These are phyloP conservation scores for Zaprionus obscuricornis DNA, from an alignment of 2,888 invertebrate genomes.

Conservation along the genomic window DNA sequence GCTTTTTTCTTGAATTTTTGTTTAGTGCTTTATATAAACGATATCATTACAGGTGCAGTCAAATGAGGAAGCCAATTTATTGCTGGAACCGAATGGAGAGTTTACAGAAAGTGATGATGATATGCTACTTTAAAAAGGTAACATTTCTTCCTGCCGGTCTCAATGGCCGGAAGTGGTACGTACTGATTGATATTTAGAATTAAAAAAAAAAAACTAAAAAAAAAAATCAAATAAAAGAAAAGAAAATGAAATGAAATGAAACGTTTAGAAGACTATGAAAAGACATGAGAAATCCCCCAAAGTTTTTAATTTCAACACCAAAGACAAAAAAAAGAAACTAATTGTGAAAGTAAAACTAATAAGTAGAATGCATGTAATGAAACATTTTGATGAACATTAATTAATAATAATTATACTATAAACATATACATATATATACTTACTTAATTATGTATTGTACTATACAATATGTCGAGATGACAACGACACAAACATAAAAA, in stretches of 20 bases:
- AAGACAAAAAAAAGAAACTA: slow-evolving; percentile 68
- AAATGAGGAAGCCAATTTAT: slow-evolving; percentile 81
- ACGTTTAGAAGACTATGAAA: slow-evolving; percentile 32
- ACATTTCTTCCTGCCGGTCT: not conserved
- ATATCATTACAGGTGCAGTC: slow-evolving; percentile 72
- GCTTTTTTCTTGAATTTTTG: too few species aligned
- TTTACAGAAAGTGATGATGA: slow-evolving; percentile 82
- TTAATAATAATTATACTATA: slow-evolving; percentile 7
- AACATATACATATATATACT: slow-evolving; percentile 16
- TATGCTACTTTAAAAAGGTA: slow-evolving; percentile 77
- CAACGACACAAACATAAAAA: slow-evolving; percentile 43
- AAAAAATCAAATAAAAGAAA: slow-evolving; percentile 24
- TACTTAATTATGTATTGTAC: slow-evolving; percentile 17
- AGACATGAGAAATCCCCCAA: slow-evolving; percentile 31
- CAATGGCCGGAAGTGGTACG: slow-evolving; percentile 19
- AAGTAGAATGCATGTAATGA: slow-evolving; percentile 17
- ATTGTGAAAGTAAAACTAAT: slow-evolving; percentile 64
- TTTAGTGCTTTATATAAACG: too few species aligned
- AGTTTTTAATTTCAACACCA: slow-evolving; percentile 61
- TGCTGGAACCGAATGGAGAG: slow-evolving; percentile 81
- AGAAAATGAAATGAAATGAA: slow-evolving; percentile 13
- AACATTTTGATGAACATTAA: too few species aligned
- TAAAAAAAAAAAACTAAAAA: slow-evolving; percentile 31
- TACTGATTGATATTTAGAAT: slow-evolving; percentile 42
- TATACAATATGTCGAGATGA: slow-evolving; percentile 58